Conservation (phyloP, 2,797 vertebrate genomes). For the Lycodopsis pacificus region DNA sequence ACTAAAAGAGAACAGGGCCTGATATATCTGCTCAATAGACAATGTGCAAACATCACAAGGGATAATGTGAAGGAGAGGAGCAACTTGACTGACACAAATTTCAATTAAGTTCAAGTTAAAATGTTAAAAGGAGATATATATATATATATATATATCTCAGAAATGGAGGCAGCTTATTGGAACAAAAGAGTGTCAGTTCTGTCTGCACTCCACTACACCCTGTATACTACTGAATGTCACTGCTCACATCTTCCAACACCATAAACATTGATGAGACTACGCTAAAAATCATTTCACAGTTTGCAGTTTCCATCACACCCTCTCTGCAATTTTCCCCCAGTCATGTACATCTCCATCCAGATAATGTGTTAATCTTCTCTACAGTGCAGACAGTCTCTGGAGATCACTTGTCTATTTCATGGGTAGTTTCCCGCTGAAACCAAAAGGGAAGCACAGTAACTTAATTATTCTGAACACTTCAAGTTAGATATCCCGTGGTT, state of each 20-base stretch:
- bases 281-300: conserved; percentile 75
- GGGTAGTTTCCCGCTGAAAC: conserved; percentile 69
- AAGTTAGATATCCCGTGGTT: conserved; percentile 20
- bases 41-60: conserved; percentile 9
- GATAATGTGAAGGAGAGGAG: background rate
- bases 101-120: background rate
- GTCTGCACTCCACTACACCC: conserved; percentile 21
- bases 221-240: conserved; percentile 55
- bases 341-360: conserved; percentile 71
- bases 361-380: conserved; percentile 74
- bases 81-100: background rate
- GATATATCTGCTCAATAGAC: conserved; percentile 11
- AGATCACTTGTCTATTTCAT: conserved; percentile 76
- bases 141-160: no score
- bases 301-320: conserved; percentile 67
- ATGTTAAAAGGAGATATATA: background rate
- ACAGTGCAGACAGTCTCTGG: conserved; percentile 53
- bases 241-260: conserved; percentile 52
- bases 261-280: conserved; percentile 72
- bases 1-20: background rate
- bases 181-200: conserved; percentile 23
- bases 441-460: conserved; percentile 43
- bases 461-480: conserved; percentile 62
- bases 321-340: conserved; percentile 54
- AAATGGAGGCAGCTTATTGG: conserved; percentile 27